Conservation (phyloP, 2,888 invertebrate species). For the Conomelus anceps region DNA sequence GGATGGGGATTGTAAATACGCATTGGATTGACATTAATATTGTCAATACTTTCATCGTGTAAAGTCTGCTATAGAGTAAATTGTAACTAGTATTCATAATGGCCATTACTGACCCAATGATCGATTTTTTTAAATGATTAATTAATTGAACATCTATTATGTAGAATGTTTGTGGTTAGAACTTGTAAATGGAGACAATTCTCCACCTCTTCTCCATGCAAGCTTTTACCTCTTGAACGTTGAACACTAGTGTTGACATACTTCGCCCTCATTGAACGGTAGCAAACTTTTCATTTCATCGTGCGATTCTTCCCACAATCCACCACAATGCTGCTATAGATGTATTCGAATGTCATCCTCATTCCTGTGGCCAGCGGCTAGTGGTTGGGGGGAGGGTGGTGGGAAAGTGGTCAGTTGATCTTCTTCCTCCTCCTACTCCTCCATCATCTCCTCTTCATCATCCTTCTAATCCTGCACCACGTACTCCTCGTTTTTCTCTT, state of each 20-base stretch:
- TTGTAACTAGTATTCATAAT: too few species aligned
- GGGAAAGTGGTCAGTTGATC: not conserved
- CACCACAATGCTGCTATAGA: not conserved
- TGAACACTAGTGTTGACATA: not conserved
- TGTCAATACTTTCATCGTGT: too few species aligned
- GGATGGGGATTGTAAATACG: too few species aligned
- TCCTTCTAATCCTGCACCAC: slow-evolving; percentile 10
- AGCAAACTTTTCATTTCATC: not conserved
- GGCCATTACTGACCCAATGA: too few species aligned
- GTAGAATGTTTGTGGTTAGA: too few species aligned
- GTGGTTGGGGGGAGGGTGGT: not conserved
- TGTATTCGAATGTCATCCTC: not conserved
- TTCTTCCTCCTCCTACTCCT: not conserved
- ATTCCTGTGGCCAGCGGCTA: not conserved
- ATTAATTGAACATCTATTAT: too few species aligned
- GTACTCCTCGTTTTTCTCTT: slow-evolving; percentile 13
- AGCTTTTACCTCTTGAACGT: not conserved
- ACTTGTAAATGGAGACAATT: too few species aligned
- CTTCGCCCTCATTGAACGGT: not conserved
- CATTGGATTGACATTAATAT: too few species aligned
- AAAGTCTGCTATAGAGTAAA: too few species aligned
- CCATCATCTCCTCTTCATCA: too few species aligned
- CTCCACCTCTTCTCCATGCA: too few species aligned
- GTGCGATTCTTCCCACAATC: not conserved
- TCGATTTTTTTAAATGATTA: too few species aligned